Conservation (phyloP, 2,113 vertebrate species). For the Oxygymnocypris stewartii region DNA sequence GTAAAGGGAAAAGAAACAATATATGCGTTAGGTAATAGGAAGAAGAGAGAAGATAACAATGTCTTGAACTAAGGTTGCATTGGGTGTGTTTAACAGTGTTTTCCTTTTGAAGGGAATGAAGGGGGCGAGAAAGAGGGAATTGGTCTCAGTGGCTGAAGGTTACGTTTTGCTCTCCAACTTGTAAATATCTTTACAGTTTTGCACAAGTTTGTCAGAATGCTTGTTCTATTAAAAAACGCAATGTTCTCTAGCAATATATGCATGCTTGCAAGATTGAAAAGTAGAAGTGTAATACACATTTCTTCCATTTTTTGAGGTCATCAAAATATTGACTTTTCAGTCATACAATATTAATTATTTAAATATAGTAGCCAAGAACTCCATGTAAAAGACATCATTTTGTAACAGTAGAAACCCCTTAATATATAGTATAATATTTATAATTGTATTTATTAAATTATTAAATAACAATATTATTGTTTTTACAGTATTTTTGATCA, state of each 20-base stretch:
- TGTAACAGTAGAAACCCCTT: no score
- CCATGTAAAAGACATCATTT: no score
- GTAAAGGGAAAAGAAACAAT: constrained; percentile 20
- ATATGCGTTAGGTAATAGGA: constrained; percentile 11
- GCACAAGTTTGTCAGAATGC: background rate
- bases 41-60: constrained; percentile 14
- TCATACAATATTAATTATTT: no score
- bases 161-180: background rate
- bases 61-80: background rate
- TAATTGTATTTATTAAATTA: no score
- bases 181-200: constrained; percentile 2
- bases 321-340: background rate
- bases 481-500: no score
- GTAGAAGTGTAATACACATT: background rate
- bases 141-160: background rate
- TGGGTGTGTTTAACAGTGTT: constrained; percentile 1
- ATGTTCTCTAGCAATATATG: background rate
- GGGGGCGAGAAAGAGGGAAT: background rate
- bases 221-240: background rate
- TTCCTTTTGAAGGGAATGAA: constrained; percentile 20
- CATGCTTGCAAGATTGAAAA: background rate
- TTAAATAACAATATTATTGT: no score
- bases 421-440: no score
- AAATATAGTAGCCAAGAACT: no score
- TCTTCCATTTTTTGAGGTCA: background rate